Conservation (phyloP, 2,888 invertebrate species). For the Coleophora flavipennella region DNA sequence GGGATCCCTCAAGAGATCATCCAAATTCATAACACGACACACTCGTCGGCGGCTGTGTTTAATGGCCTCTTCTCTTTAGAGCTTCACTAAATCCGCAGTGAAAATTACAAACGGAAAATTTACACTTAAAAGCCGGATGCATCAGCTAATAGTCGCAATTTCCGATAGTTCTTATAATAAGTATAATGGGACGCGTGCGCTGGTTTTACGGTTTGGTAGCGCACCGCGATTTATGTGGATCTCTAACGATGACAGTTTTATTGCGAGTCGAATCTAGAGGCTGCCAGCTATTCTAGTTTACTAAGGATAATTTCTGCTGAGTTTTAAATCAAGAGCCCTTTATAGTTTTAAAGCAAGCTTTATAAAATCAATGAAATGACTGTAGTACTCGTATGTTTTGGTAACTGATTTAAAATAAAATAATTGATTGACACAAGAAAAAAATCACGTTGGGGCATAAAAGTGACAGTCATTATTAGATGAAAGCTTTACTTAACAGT, state of each 20-base stretch:
- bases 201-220: slow-evolving; percentile 35
- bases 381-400: too few species aligned
- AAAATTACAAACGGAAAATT: slow-evolving; percentile 70
- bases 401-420: not conserved
- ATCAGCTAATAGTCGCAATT: slow-evolving; percentile 59
- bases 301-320: too few species aligned
- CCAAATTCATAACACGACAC: slow-evolving; percentile 21
- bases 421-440: slow-evolving; percentile 1
- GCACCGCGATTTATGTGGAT: slow-evolving; percentile 26
- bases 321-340: too few species aligned
- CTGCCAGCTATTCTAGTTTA: too few species aligned
- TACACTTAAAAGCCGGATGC: slow-evolving; percentile 69
- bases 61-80: slow-evolving; percentile 25
- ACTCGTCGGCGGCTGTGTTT: slow-evolving; percentile 18
- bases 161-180: slow-evolving; percentile 55
- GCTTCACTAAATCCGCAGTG: slow-evolving; percentile 24
- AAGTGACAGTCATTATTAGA: slow-evolving; percentile 31
- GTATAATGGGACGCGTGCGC: slow-evolving; percentile 40
- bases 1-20: slow-evolving; percentile 18
- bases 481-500: slow-evolving; percentile 12
- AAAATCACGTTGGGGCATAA: slow-evolving; percentile 12
- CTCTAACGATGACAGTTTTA: slow-evolving; percentile 13
- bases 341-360: too few species aligned
- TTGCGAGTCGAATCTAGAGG: slow-evolving; percentile 12
- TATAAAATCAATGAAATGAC: too few species aligned